Percentiles rank a stretch among this genome's conserved stretches.
Conservation (phyloP, 2,797 vertebrate genomes). For the Enoplosus armatus region DNA sequence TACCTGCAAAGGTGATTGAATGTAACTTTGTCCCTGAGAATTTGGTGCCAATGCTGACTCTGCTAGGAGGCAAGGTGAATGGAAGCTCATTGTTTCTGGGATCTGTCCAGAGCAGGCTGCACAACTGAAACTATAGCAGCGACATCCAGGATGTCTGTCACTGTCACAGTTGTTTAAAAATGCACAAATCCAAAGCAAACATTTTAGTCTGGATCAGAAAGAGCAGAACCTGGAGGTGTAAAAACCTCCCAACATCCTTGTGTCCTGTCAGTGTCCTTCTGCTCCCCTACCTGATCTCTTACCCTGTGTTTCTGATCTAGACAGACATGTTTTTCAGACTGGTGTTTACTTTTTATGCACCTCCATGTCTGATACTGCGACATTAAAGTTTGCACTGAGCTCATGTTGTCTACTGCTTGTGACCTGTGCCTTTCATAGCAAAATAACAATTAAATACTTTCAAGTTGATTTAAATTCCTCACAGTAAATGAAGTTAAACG, state of each 20-base stretch:
- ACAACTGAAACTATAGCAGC: slow-evolving; percentile 5
- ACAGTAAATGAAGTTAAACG: background rate
- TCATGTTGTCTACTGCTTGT: background rate
- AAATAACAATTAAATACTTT: background rate
- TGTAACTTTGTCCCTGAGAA: background rate
- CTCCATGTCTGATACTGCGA: background rate
- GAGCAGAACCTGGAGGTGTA: background rate
- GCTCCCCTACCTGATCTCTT: slow-evolving; percentile 13
- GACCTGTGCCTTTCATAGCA: background rate
- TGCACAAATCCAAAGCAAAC: background rate
- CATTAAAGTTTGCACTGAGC: background rate
- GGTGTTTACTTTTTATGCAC: slow-evolving; percentile 4
- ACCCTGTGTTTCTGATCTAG: background rate
- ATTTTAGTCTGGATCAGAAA: background rate
- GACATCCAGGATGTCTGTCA: background rate
- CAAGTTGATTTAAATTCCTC: background rate
- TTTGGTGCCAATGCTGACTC: slow-evolving; percentile 42
- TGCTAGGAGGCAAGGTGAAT: slow-evolving; percentile 30
- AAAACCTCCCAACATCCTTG: slow-evolving; percentile 1
- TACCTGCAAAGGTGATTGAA: slow-evolving; percentile 31
- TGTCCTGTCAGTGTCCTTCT: background rate
- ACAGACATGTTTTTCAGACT: slow-evolving; percentile 1
- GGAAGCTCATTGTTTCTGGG: slow-evolving; percentile 14
- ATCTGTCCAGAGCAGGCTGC: slow-evolving; percentile 52
- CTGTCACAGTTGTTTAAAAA: slow-evolving; percentile 3